Percentiles rank a stretch among this genome's conserved stretches.
Conservation (phyloP, 2,797 vertebrate species). For the Falco berigora region DNA sequence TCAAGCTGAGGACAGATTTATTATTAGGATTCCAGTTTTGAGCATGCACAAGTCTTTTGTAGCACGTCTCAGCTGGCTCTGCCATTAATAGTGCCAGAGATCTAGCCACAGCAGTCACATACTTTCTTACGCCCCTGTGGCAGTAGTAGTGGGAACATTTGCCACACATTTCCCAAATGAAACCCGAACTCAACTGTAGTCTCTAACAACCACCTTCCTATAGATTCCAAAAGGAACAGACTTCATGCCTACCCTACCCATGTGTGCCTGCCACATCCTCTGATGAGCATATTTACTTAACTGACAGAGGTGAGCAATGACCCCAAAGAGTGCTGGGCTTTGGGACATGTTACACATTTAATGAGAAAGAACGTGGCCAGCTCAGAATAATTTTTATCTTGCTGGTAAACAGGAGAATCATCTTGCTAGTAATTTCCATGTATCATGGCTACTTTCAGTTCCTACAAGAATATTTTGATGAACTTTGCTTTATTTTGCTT, state of each 20-base stretch:
- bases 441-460: not conserved
- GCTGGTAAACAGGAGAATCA: not conserved
- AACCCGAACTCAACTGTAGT: not conserved
- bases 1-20: not conserved
- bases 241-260: not conserved
- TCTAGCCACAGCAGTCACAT: rapidly evolving
- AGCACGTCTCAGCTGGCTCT: not conserved
- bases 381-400: not conserved
- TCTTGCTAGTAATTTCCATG: not conserved
- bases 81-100: not conserved
- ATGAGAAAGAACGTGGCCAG: not conserved
- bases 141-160: not conserved
- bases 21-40: not conserved
- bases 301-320: not conserved
- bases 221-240: not conserved
- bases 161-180: not conserved
- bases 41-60: not conserved
- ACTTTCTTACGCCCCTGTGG: not conserved
- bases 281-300: conserved; percentile 13
- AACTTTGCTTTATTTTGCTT: not conserved
- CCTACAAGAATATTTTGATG: not conserved
- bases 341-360: not conserved
- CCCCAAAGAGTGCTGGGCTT: not conserved
- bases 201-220: not conserved
- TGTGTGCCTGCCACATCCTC: not conserved